Base-by-base conservation (phyloP, 2,888 invertebrate species). In the Caenorhabditis parvicauda region DNA sequence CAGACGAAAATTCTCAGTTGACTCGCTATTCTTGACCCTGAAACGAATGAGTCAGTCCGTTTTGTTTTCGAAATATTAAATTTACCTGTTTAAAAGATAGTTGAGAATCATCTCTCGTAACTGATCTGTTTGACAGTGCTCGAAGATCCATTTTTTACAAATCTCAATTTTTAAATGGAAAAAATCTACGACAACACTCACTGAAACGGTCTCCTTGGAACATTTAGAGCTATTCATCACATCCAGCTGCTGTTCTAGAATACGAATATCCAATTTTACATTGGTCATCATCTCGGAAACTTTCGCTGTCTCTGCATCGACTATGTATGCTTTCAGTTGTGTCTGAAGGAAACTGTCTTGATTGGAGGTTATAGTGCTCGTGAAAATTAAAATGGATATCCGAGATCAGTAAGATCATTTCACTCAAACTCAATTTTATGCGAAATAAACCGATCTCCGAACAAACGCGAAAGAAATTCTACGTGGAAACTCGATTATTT, bases 131-230 rank as follows among this genome's bases (percentile, higher is more conserved):
- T 88, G 87, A 55, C 92, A 90, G 84, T 92, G 88, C 81, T 90
- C 90, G 81, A 96, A 88, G 83, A 98, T 95, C 96, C 96, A 98
- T 72, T 90, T 90, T 85, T 96, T 96, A 69, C 91, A 94, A 85
- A 89, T 88, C 84, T 84, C 74, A 54, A 81, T 54, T 17, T 9
- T 12, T 47, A n/a, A n/a, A n/a, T n/a, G n/a, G n/a, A n/a, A 43
- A 39, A 44, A 28, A 45, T 9, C 14, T 5, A 22, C 35, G 12
- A 7, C 25, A 29, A 50, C 12, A 25, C 48, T 44, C 25, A 60
- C 60, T 25, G 53, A 22, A 44, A 61, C 54, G 25, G 49, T 17
- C n/a, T 61, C 61, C 35, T 61, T 61, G 0, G 61, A 61, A 24
- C 56, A 57, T 51, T 57, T 61, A 9, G 49, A 35, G 9, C 27